phyloP scores from a whole-genome alignment of 53 echinoderm and acorn worm genomes.

The Paracentrotus lividus region DNA sequence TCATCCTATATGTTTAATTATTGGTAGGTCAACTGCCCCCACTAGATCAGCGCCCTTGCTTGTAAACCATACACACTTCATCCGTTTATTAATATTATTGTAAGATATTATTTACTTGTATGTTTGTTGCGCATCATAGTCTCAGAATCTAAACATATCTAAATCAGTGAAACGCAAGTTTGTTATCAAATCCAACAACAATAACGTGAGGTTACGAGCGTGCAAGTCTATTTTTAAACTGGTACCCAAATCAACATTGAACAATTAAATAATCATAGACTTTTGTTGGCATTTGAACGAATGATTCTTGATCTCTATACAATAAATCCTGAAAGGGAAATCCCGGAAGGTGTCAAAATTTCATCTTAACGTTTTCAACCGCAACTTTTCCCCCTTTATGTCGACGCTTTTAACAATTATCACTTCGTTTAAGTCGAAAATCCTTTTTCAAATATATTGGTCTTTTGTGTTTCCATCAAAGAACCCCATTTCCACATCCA shows the following conservation, averaged over 20 bases:
- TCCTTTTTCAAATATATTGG: conserved; percentile 13
- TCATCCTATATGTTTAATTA: too few species aligned
- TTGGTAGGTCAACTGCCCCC: too few species aligned
- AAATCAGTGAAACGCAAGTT: background rate
- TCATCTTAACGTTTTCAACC: background rate
- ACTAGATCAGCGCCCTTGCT: too few species aligned
- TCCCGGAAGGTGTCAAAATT: conserved; percentile 48
- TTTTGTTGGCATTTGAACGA: background rate
- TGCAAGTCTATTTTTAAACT: background rate
- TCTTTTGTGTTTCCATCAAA: conserved; percentile 43
- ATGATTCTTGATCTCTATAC: conserved; percentile 1
- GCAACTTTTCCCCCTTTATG: conserved; percentile 15
- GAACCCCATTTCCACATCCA: conserved; percentile 16
- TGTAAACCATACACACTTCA: too few species aligned
- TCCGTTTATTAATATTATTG: too few species aligned
- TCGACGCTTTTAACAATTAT: conserved; percentile 41
- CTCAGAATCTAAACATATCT: background rate
- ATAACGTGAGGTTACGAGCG: background rate
- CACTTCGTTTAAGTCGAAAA: conserved; percentile 44
- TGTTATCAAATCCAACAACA: background rate
- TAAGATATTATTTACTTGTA: background rate
- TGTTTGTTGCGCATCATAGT: background rate
- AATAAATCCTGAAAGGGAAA: background rate
- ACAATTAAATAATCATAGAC: background rate
- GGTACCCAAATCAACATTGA: background rate